phyloP scores from a whole-genome alignment of 2,888 invertebrate genomes.

The Drosophila tripunctata region DNA sequence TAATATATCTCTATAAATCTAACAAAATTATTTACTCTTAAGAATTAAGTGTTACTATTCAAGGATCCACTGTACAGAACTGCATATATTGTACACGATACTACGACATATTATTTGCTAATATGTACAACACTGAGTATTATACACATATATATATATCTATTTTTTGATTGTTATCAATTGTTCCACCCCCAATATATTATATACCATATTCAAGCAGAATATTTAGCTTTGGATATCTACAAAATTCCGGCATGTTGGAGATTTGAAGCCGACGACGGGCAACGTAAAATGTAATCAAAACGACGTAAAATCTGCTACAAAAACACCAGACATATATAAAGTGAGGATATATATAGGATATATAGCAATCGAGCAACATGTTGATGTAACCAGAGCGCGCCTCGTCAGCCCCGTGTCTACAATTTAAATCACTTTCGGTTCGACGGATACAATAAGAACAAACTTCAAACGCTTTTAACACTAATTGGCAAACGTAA shows the following conservation, averaged over 20 bases:
- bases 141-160: slow-evolving; percentile 14
- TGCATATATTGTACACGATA: slow-evolving; percentile 23
- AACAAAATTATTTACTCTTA: background rate
- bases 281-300: slow-evolving; percentile 68
- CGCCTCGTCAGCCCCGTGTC: slow-evolving; percentile 48
- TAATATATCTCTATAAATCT: background rate
- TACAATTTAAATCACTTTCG: no score
- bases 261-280: slow-evolving; percentile 53
- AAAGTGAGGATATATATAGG: slow-evolving; percentile 1
- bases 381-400: slow-evolving; percentile 39
- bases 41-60: slow-evolving; percentile 26
- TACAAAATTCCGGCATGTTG: slow-evolving; percentile 35
- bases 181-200: slow-evolving; percentile 34
- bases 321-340: slow-evolving; percentile 8
- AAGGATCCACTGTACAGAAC: slow-evolving; percentile 48
- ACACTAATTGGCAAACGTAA: slow-evolving; percentile 37
- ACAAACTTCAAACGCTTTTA: no score
- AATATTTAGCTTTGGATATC: slow-evolving; percentile 27
- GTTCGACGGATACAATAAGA: no score
- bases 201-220: no score
- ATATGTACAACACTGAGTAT: slow-evolving; percentile 46
- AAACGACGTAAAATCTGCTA: slow-evolving; percentile 47
- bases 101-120: slow-evolving; percentile 36
- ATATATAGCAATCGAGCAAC: slow-evolving; percentile 17
- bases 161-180: slow-evolving; percentile 40